A percentile compares a stretch with the other conserved stretches of the same genome.
These are phyloP conservation scores for Linepithema humile DNA, from an alignment of 1,140 invertebrate genomes.

Conservation along the genomic window DNA sequence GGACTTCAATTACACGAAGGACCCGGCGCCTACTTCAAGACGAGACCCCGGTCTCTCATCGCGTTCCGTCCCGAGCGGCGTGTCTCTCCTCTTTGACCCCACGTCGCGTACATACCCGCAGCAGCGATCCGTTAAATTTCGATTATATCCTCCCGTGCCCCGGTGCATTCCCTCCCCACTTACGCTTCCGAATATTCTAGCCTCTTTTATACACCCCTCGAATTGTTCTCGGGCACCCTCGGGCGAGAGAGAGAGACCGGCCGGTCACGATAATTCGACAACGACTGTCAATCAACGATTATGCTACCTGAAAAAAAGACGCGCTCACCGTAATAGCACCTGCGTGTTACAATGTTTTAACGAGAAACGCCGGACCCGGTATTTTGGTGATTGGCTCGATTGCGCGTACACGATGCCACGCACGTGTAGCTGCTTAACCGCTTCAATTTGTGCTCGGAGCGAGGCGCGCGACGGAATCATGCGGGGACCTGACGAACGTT, in stretches of 20 bases:
- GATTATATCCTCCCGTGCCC: background rate
- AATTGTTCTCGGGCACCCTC: no score
- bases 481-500: slow-evolving; percentile 13
- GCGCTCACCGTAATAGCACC: slow-evolving; percentile 30
- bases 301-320: slow-evolving; percentile 40
- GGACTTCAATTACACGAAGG: slow-evolving; percentile 37
- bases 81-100: background rate
- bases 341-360: slow-evolving; percentile 48
- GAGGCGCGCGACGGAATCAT: background rate
- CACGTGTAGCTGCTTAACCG: slow-evolving; percentile 38
- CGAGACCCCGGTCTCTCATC: background rate
- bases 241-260: no score
- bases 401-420: slow-evolving; percentile 36
- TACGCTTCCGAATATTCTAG: background rate
- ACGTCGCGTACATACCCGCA: background rate
- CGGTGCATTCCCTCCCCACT: background rate
- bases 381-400: slow-evolving; percentile 31
- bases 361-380: background rate
- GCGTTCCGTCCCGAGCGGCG: background rate
- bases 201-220: no score
- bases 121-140: slow-evolving; percentile 29
- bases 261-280: slow-evolving; percentile 43
- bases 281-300: slow-evolving; percentile 39
- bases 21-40: background rate
- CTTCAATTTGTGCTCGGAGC: slow-evolving; percentile 36